phyloP scores from a whole-genome alignment of 2,113 vertebrate species.

The Aspidoscelis tigris region DNA sequence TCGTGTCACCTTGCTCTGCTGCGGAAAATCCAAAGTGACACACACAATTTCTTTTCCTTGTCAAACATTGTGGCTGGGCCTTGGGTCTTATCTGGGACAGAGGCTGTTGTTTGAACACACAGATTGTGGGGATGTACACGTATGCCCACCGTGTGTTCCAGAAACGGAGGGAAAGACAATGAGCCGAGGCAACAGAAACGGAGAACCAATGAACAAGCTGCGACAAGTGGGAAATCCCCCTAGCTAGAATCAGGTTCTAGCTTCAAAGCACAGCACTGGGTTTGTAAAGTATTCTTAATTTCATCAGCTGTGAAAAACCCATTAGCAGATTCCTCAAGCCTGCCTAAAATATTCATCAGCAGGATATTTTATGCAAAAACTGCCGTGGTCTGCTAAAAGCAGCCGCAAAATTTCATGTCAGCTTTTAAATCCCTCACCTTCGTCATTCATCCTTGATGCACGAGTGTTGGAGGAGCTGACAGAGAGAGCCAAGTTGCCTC shows the following conservation, averaged over 20 bases:
- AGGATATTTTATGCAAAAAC: slow-evolving; percentile 47
- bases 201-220: background rate
- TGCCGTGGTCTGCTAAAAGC: slow-evolving; percentile 12
- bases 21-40: slow-evolving; percentile 8
- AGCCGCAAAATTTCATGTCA: slow-evolving; percentile 5
- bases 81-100: background rate
- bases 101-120: background rate
- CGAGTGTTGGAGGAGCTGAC: background rate
- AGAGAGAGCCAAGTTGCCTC: rapidly evolving
- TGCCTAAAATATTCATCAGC: slow-evolving; percentile 50
- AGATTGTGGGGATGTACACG: background rate
- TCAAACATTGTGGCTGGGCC: background rate
- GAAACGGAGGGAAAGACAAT: no score
- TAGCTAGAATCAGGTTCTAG: background rate
- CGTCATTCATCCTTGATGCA: rapidly evolving
- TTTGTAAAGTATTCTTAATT: slow-evolving; percentile 30
- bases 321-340: slow-evolving; percentile 46
- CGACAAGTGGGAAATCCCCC: background rate
- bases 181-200: background rate
- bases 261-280: slow-evolving; percentile 36
- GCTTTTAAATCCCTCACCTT: background rate
- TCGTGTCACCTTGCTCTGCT: background rate
- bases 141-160: background rate
- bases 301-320: slow-evolving; percentile 49
- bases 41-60: background rate